Evolutionary conservation across 2,888 invertebrate species (phyloP).

Genomic region (Temnothorax ravouxi): DNA sequence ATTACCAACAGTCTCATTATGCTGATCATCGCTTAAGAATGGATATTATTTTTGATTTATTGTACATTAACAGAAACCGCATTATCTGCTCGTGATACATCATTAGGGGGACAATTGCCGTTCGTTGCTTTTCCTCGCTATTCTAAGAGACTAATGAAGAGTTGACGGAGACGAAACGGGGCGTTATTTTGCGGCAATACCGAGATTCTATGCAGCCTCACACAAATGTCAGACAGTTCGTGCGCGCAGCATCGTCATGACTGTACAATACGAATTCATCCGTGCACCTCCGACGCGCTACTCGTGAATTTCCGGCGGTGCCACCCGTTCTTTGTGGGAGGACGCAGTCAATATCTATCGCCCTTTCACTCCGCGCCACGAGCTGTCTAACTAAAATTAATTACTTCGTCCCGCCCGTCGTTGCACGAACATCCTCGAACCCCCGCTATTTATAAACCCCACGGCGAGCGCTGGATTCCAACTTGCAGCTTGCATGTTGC

Average conservation of each 20-base stretch:
- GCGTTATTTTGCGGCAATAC: constrained; percentile 73
- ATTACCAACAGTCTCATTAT: not conserved
- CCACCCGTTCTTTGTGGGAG: constrained; percentile 65
- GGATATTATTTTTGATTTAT: constrained; percentile 23
- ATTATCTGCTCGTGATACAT: too few species aligned
- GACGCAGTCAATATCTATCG: constrained; percentile 72
- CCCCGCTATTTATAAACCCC: constrained; percentile 59
- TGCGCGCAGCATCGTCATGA: constrained; percentile 43
- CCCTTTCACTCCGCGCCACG: constrained; percentile 65
- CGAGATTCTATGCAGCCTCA: constrained; percentile 50
- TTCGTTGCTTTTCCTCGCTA: not conserved
- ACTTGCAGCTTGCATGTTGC: constrained; percentile 34
- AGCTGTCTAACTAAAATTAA: constrained; percentile 75
- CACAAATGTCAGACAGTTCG: constrained; percentile 57
- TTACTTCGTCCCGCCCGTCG: constrained; percentile 70
- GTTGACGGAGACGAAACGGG: constrained; percentile 77
- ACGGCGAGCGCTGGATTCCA: not conserved
- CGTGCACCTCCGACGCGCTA: constrained; percentile 63
- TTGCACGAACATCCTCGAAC: constrained; percentile 55
- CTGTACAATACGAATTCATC: constrained; percentile 65
- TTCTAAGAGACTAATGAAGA: constrained; percentile 49
- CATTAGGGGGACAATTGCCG: not conserved
- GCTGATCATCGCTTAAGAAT: not conserved
- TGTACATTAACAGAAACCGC: not conserved
- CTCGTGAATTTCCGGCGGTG: constrained; percentile 63